Base-by-base conservation (phyloP, 2,888 invertebrate genomes). In the Aromia moschata region DNA sequence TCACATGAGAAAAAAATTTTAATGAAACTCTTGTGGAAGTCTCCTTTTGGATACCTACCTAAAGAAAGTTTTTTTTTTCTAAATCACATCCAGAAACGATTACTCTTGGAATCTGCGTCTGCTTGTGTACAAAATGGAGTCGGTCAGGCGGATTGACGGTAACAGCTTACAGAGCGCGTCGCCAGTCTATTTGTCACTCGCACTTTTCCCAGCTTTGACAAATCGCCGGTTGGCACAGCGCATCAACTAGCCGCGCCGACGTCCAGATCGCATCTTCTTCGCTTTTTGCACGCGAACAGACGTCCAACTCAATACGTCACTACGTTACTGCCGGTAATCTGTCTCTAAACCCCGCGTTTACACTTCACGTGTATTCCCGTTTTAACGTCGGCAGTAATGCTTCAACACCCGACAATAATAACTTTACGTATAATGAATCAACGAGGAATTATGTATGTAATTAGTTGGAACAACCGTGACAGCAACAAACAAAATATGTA, bases 121-220 rank as follows among this genome's bases (percentile, higher is more conserved):
- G 30, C 14, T 15, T 33, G n/a, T 33, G 33, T n/a, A n/a, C 2
- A 10, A 11, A 10, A 16, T 31, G 31, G 16, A 31, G 31, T n/a
- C 7, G 16, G 31, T 15, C 45, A n/a, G 45, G 10, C 56, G 25
- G 58, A 61, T 56, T 56, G 58, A 56, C 56, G 55, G 56, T 45
- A 58, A 58, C 64, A 60, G 56, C 60, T 58, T 56, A 43, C 45
- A 64, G 49, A 66, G 58, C 62, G 40, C 58, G 47, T 37, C 53
- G 49, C 46, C 58, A 59, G 63, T 65, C 58, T 63, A 64, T 65
- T 65, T 67, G 67, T 67, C 67, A 59, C 57, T 61, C 52, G 52
- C 54, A 56, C 58, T 65, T 59, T 57, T 53, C 60, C 60, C 64
- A 55, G 18, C 64, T 58, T 56, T 62, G 67, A 67, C 67, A 67